These are phyloP conservation scores for Sphenopsis melanotis DNA, from an alignment of 2,797 vertebrate species.

Conservation along the genomic window DNA sequence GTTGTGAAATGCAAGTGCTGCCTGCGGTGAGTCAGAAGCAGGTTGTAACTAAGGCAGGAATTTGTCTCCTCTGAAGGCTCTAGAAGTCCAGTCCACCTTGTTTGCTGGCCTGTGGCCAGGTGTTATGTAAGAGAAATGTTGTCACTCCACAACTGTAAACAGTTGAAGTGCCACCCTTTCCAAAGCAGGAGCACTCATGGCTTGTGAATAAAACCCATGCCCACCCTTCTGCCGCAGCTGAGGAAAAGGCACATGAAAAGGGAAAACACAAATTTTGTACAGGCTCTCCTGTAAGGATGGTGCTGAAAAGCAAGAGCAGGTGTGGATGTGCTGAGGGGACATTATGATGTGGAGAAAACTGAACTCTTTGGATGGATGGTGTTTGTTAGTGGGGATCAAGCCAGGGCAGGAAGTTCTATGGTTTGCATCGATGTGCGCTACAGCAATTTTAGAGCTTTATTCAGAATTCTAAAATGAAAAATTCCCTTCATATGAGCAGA, in stretches of 20 bases:
- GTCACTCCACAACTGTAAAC: background rate
- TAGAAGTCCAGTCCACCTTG: background rate
- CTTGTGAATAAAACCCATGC: accelerated
- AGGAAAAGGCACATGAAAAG: background rate
- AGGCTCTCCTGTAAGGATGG: background rate
- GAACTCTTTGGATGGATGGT: background rate
- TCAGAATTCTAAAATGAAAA: background rate
- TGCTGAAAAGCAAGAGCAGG: background rate
- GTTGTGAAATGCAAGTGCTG: background rate
- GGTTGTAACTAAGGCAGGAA: background rate
- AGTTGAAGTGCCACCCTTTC: background rate
- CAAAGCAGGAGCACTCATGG: background rate
- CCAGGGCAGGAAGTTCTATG: background rate
- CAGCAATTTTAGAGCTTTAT: background rate
- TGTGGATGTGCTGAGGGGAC: background rate
- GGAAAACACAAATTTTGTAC: background rate
- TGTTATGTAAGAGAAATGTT: background rate
- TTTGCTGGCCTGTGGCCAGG: background rate
- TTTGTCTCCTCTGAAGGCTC: background rate
- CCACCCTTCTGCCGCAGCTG: background rate
- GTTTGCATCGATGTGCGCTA: background rate
- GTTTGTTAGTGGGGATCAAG: background rate
- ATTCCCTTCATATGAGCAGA: background rate
- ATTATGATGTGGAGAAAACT: background rate
- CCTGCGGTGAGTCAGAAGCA: background rate